These are phyloP conservation scores for Craniophora ligustri DNA, from an alignment of 2,888 invertebrate species.

Conservation along the genomic window DNA sequence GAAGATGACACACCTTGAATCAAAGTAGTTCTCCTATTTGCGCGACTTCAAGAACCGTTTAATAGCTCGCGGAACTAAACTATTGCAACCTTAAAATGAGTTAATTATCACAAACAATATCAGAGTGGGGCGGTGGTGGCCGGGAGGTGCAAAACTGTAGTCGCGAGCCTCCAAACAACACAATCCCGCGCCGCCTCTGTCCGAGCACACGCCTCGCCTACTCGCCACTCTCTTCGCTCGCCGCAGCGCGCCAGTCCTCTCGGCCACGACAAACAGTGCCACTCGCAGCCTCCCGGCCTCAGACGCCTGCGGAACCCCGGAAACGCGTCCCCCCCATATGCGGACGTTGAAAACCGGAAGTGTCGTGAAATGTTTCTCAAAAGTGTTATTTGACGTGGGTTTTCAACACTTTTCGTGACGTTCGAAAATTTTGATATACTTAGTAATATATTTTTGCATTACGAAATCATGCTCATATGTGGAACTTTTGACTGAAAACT, in stretches of 20 bases:
- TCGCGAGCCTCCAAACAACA: conserved; percentile 62
- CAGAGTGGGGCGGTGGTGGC: conserved; percentile 70
- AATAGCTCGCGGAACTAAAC: conserved; percentile 62
- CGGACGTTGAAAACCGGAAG: conserved; percentile 69
- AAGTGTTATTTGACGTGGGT: conserved; percentile 78
- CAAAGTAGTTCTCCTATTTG: conserved; percentile 49
- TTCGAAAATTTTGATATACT: conserved; percentile 43
- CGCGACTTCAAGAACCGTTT: conserved; percentile 48
- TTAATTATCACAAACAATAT: conserved; percentile 74
- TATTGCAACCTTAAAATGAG: conserved; percentile 67
- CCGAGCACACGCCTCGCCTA: conserved; percentile 65
- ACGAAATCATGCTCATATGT: conserved; percentile 64
- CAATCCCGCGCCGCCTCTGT: conserved; percentile 64
- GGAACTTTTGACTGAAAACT: conserved; percentile 65
- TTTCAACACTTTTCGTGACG: conserved; percentile 67
- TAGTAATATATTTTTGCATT: no score
- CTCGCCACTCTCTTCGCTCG: conserved; percentile 5
- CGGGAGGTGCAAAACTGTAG: conserved; percentile 71
- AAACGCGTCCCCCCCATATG: conserved; percentile 59
- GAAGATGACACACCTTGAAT: conserved; percentile 51
- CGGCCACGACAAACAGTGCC: conserved; percentile 30
- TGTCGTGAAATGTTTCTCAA: conserved; percentile 78
- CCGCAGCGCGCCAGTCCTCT: conserved; percentile 2
- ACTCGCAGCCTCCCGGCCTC: conserved; percentile 19
- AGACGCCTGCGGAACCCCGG: conserved; percentile 17